Percentiles rank a stretch among this genome's conserved stretches.
Evolutionary conservation across 2,797 vertebrate species (phyloP).

Genomic region (Pseudomugil gertrudae): DNA sequence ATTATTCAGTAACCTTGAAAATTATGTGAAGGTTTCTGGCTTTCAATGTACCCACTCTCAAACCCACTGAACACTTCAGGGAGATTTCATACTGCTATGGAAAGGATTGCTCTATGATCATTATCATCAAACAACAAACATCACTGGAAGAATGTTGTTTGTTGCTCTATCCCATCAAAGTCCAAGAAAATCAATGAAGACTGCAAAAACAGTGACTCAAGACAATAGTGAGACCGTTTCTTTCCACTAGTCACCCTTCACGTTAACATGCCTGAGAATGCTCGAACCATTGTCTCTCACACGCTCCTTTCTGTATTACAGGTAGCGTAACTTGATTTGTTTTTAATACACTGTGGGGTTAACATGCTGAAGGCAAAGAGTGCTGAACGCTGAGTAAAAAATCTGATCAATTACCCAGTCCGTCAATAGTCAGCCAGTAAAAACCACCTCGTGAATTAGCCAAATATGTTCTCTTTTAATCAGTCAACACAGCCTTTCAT

Average conservation of each 20-base stretch:
- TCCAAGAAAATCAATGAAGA: background rate
- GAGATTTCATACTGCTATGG: no score
- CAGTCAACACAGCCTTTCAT: slow-evolving; percentile 62
- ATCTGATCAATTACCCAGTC: slow-evolving; percentile 69
- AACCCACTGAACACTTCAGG: no score
- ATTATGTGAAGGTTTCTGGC: no score
- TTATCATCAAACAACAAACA: background rate
- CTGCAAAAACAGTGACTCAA: background rate
- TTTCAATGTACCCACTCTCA: no score
- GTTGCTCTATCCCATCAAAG: background rate
- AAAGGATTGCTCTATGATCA: no score
- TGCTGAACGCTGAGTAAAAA: slow-evolving; percentile 52
- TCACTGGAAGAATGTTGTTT: background rate
- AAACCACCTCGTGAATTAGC: slow-evolving; percentile 34
- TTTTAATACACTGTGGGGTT: slow-evolving; percentile 66
- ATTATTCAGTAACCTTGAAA: no score
- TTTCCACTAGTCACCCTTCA: no score
- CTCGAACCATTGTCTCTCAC: slow-evolving; percentile 28
- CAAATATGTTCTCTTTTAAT: slow-evolving; percentile 64
- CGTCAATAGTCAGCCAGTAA: slow-evolving; percentile 49
- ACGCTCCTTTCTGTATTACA: slow-evolving; percentile 26
- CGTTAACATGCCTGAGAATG: slow-evolving; percentile 7
- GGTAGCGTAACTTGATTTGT: slow-evolving; percentile 44
- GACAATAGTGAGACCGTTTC: background rate
- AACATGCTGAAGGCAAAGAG: slow-evolving; percentile 58